Base-by-base conservation (phyloP, 2,888 invertebrate genomes). In the Calameuta pallipes region DNA sequence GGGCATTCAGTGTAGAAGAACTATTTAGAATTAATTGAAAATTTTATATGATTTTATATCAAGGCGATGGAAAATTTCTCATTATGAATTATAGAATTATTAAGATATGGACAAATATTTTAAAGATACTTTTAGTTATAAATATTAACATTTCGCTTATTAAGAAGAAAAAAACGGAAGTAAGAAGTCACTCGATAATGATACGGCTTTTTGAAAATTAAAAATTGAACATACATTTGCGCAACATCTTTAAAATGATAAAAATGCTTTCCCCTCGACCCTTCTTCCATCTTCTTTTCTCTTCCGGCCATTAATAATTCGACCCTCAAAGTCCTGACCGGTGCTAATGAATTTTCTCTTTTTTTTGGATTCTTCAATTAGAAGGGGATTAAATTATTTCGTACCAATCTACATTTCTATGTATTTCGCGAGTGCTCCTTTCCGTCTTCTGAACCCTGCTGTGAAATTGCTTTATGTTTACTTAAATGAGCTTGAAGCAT, bases 391-490 rank as follows among this genome's bases (percentile, higher is more conserved):
- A 23, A 56, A 56, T 56, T 56, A 56, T 56, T 56, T 56, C 23
- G 23, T 23, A 56, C 56, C 56, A 15, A 56, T 56, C 56, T 56
- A 56, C 56, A 56, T 23, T 23, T 56, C 56, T 56, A 56, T 56
- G 56, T 77, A 80, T 82, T 80, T 81, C 76, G 79, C 79, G 79
- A 70, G 77, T 81, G 82, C 56, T 23, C 56, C 56, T 1, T 56
- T 56, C 83, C 78, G 80, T 80, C 81, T 82, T 82, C 81, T 80
- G 82, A 85, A 83, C 81, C 81, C 80, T 80, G 77, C 81, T 83
- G 83, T 82, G 82, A 84, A 84, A 85, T 85, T 85, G 83, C 82
- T 80, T 83, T 81, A 80, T 80, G 80, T 82, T 80, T 83, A 78
- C 78, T 75, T 78, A 70, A 70, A 70, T 30, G 15, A 15, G 30